These are phyloP conservation scores for Ametastegia equiseti DNA, from an alignment of 2,888 invertebrate species.

Conservation along the genomic window DNA sequence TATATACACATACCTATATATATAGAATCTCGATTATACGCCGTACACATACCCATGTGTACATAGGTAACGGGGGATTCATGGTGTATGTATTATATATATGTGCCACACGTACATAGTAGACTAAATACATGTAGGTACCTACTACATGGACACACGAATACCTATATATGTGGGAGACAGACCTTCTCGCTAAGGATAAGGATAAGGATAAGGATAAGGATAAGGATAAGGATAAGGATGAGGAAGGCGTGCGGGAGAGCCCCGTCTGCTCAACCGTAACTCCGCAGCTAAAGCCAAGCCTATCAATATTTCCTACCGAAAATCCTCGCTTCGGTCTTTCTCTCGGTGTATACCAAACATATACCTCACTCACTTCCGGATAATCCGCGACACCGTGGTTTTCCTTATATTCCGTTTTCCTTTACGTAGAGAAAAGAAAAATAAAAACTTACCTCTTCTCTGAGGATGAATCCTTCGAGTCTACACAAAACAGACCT, in stretches of 20 bases:
- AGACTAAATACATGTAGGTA: too few species aligned
- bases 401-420: background rate
- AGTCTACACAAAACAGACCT: background rate
- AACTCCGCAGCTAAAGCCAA: conserved; percentile 74
- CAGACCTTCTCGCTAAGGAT: too few species aligned
- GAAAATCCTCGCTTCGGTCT: conserved; percentile 55
- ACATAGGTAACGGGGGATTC: conserved; percentile 43
- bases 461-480: background rate
- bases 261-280: conserved; percentile 74
- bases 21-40: too few species aligned
- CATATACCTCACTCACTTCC: background rate
- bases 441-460: background rate
- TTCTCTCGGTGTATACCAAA: background rate
- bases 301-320: conserved; percentile 75
- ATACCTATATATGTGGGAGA: conserved; percentile 63
- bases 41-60: conserved; percentile 30
- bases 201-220: background rate
- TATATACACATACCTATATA: background rate
- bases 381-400: background rate
- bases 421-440: background rate
- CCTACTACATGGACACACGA: too few species aligned
- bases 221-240: background rate
- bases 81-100: too few species aligned
- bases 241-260: conserved; percentile 57
- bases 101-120: too few species aligned